Conservation (phyloP, 23 tunicate genomes). For the Diplosoma virens region DNA sequence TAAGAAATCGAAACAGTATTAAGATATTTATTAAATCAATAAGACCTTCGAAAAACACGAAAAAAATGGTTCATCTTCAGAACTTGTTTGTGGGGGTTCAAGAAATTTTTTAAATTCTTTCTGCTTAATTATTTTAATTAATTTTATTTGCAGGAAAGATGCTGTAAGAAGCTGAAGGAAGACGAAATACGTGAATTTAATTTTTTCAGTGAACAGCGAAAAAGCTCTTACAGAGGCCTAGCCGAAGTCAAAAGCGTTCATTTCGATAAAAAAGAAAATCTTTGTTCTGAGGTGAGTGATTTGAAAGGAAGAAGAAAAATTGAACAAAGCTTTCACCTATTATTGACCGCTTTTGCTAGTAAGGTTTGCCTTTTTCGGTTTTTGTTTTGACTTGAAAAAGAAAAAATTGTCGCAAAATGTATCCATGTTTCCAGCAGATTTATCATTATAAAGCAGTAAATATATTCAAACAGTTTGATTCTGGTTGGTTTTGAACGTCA, state of each 20-base stretch:
- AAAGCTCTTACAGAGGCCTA: constrained; percentile 57
- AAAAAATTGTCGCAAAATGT: too few relatives aligned
- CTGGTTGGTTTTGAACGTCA: background rate
- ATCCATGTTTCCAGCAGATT: too few relatives aligned
- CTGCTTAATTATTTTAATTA: background rate
- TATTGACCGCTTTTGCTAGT: too few relatives aligned
- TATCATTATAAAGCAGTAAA: too few relatives aligned
- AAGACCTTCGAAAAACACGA: too few relatives aligned
- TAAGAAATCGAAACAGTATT: too few relatives aligned
- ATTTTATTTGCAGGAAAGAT: constrained; percentile 39
- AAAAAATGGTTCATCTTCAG: too few relatives aligned
- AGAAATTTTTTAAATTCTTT: background rate
- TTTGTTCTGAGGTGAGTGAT: constrained; percentile 28
- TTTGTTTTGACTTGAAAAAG: too few relatives aligned
- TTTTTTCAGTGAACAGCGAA: constrained; percentile 79
- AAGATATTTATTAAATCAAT: too few relatives aligned
- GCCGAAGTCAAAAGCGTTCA: constrained; percentile 54
- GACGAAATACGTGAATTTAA: constrained; percentile 75
- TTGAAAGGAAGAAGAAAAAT: background rate
- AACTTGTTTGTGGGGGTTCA: too few relatives aligned
- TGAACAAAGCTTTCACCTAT: background rate
- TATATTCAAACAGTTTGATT: background rate
- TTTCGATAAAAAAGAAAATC: constrained; percentile 3
- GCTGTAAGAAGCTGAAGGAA: constrained; percentile 66
- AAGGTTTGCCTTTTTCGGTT: too few relatives aligned